A percentile compares a stretch with the other conserved stretches of the same genome.
Conservation (phyloP, 2,888 invertebrate genomes). For the Shargacucullia verbasci region DNA sequence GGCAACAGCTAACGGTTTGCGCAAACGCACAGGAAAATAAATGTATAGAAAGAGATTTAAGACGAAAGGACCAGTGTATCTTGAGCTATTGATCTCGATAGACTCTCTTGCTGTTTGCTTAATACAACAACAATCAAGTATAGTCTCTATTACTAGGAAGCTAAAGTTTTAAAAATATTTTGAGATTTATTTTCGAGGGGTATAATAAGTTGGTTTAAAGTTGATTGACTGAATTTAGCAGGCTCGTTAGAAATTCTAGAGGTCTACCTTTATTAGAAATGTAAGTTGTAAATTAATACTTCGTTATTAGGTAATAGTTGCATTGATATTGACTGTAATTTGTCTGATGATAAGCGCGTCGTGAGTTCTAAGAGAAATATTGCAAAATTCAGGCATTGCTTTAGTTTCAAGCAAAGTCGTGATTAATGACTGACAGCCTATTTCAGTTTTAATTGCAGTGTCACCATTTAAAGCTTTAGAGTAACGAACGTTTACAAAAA, state of each 20-base stretch:
- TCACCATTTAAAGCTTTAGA: constrained; percentile 21
- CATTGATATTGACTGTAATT: constrained; percentile 35
- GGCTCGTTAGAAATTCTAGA: constrained; percentile 38
- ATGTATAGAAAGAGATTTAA: constrained; percentile 66
- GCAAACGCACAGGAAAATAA: constrained; percentile 48
- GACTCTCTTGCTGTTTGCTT: constrained; percentile 5
- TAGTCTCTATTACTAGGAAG: constrained; percentile 2
- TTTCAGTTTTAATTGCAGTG: too few species aligned
- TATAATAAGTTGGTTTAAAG: constrained; percentile 17
- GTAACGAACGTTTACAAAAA: too few species aligned
- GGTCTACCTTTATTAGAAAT: constrained; percentile 36
- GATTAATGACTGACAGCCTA: constrained; percentile 16
- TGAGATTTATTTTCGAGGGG: constrained; percentile 4
- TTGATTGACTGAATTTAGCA: constrained; percentile 47
- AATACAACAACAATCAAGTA: constrained; percentile 10
- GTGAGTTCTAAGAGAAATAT: constrained; percentile 8
- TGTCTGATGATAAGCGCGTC: constrained; percentile 24
- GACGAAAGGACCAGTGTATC: constrained; percentile 61
- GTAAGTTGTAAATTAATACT: constrained; percentile 32
- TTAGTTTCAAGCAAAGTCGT: constrained; percentile 2
- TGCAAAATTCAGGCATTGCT: constrained; percentile 15
- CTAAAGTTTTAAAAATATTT: constrained; percentile 7
- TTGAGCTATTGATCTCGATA: constrained; percentile 58
- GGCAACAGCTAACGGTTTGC: constrained; percentile 48
- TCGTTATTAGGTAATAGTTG: constrained; percentile 40